Conservation (phyloP, 2,888 invertebrate species). For the Drosophila meridionalis region DNA sequence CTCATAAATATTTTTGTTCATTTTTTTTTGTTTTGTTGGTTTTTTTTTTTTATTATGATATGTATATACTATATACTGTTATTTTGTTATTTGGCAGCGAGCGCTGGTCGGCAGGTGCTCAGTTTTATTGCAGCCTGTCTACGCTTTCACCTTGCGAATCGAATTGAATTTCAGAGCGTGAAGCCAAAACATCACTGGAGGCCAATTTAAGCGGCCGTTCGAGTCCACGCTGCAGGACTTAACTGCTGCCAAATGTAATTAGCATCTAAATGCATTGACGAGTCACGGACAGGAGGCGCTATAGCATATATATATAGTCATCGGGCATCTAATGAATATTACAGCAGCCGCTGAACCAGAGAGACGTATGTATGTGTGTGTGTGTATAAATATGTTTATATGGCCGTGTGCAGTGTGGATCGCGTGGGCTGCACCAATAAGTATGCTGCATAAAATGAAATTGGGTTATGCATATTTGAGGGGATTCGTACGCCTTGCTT, state of each 20-base stretch:
- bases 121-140: constrained; percentile 29
- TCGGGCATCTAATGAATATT: constrained; percentile 59
- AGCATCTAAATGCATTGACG: constrained; percentile 65
- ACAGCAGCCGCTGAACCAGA: constrained; percentile 31
- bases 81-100: constrained; percentile 2
- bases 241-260: constrained; percentile 61
- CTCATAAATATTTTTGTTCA: constrained; percentile 38
- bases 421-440: constrained; percentile 43
- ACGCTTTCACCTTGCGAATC: constrained; percentile 13
- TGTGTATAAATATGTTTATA: background rate
- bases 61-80: background rate
- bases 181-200: constrained; percentile 29
- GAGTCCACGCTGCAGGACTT: constrained; percentile 12
- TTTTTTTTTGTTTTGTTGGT: background rate
- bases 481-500: constrained; percentile 12
- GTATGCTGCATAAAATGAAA: constrained; percentile 63
- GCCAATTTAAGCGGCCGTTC: constrained; percentile 23
- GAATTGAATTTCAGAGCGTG: constrained; percentile 24
- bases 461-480: constrained; percentile 67
- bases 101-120: constrained; percentile 17
- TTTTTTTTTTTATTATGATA: background rate
- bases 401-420: constrained; percentile 20
- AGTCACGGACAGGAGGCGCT: constrained; percentile 30
- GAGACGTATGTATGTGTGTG: background rate
- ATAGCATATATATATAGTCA: constrained; percentile 25